Conservation (phyloP, 2,888 invertebrate species). For the Lochmaea crataegi region DNA sequence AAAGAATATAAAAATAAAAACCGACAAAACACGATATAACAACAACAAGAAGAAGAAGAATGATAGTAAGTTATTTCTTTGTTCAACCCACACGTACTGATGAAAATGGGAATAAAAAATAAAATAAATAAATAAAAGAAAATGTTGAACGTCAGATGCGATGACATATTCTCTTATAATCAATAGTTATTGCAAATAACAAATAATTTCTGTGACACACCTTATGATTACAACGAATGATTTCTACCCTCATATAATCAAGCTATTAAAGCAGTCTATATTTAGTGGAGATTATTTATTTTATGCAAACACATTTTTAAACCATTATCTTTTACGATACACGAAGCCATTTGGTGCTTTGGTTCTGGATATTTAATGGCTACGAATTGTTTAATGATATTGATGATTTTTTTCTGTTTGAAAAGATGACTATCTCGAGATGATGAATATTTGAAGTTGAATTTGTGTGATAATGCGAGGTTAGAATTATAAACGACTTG, state of each 20-base stretch:
- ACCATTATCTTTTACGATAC: slow-evolving; percentile 31
- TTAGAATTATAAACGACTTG: slow-evolving; percentile 10
- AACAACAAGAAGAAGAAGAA: slow-evolving; percentile 21
- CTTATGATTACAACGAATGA: slow-evolving; percentile 47
- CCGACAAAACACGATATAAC: too few species aligned
- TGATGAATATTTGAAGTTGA: slow-evolving; percentile 16
- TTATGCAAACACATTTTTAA: slow-evolving; percentile 36
- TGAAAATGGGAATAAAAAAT: slow-evolving; percentile 32
- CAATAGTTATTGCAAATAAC: slow-evolving; percentile 57
- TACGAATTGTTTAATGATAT: slow-evolving; percentile 28
- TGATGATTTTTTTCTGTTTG: slow-evolving; percentile 3
- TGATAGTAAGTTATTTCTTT: slow-evolving; percentile 41
- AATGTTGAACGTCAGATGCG: slow-evolving; percentile 52
- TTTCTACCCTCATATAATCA: slow-evolving; percentile 39
- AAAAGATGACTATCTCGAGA: slow-evolving; percentile 13
- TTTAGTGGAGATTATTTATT: slow-evolving; percentile 38
- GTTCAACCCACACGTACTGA: slow-evolving; percentile 45
- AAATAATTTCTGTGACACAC: slow-evolving; percentile 55
- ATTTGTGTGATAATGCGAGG: slow-evolving; percentile 15
- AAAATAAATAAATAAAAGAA: slow-evolving; percentile 40
- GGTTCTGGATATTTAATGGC: slow-evolving; percentile 25
- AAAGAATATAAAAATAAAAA: slow-evolving; percentile 9
- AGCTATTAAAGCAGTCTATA: slow-evolving; percentile 37
- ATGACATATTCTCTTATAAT: slow-evolving; percentile 57
- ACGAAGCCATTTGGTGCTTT: slow-evolving; percentile 26